phyloP scores from a whole-genome alignment of 2,797 vertebrate genomes.

The Diceros bicornis region DNA sequence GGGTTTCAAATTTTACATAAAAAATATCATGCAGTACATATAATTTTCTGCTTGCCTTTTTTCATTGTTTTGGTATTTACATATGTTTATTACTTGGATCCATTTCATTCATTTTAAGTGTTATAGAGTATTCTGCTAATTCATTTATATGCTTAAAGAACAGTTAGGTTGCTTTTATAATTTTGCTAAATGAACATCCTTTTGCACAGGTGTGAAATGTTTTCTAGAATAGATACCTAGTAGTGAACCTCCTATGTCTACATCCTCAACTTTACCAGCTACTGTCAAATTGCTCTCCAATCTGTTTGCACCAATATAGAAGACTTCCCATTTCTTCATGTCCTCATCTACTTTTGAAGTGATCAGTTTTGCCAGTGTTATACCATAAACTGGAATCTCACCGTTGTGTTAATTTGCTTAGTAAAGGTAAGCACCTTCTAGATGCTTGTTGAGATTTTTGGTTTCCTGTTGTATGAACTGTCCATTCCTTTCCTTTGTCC shows the following conservation, averaged over 20 bases:
- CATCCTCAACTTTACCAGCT: neutral
- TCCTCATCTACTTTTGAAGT: neutral
- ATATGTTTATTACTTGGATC: neutral
- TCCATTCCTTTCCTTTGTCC: neutral
- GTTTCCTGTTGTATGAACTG: neutral
- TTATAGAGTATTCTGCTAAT: neutral
- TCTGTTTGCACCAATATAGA: neutral
- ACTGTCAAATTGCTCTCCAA: neutral
- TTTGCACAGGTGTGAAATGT: neutral
- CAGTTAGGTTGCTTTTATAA: neutral
- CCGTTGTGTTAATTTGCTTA: neutral
- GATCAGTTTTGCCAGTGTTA: neutral
- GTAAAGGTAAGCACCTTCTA: neutral
- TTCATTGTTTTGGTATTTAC: neutral
- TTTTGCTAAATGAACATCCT: neutral
- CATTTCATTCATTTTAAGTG: conserved; percentile 14
- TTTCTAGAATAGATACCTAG: neutral
- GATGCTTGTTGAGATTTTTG: neutral
- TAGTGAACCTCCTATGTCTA: neutral
- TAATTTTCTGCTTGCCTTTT: neutral
- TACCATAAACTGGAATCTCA: neutral
- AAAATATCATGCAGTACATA: neutral
- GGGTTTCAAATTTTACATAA: neutral
- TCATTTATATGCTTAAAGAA: neutral
- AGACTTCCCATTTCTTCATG: neutral